Evolutionary conservation across 2,113 vertebrate species (phyloP).

Genomic region (Trematomus loennbergii): DNA sequence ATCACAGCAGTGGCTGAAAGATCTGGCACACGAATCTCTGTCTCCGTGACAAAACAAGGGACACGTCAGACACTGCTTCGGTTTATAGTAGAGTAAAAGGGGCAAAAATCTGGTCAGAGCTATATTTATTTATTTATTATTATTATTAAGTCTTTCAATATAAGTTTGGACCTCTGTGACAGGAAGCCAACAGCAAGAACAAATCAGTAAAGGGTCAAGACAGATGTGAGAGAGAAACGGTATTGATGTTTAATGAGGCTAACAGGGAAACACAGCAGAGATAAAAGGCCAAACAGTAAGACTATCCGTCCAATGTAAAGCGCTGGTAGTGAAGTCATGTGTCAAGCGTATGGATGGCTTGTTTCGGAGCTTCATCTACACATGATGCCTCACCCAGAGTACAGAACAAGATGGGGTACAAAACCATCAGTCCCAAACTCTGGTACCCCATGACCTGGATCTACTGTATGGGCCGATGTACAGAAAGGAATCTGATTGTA

Average conservation of each 20-base stretch:
- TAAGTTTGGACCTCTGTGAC: neutral
- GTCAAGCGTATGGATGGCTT: neutral
- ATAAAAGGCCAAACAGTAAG: neutral
- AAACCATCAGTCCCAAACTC: neutral
- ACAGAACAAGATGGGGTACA: slow-evolving; percentile 9
- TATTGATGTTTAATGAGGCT: neutral
- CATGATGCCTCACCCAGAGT: neutral
- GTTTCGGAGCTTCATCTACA: neutral
- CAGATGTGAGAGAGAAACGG: neutral
- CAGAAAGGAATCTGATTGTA: neutral
- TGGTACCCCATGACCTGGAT: slow-evolving; percentile 17
- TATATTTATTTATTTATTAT: neutral
- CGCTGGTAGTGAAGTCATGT: neutral
- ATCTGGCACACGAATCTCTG: slow-evolving; percentile 21
- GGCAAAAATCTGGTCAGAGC: neutral
- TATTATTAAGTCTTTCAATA: slow-evolving; percentile 3
- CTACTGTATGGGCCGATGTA: neutral
- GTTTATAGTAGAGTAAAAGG: slow-evolving; percentile 2
- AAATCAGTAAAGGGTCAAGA: slow-evolving; percentile 10
- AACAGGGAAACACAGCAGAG: neutral
- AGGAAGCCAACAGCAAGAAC: slow-evolving; percentile 12
- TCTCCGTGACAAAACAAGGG: slow-evolving; percentile 2
- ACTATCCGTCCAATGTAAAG: neutral
- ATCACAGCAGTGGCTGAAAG: slow-evolving; percentile 48
- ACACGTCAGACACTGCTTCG: slow-evolving; percentile 14